Evolutionary conservation across 2,797 vertebrate species (phyloP).

Genomic region (Dicrostonyx torquatus): DNA sequence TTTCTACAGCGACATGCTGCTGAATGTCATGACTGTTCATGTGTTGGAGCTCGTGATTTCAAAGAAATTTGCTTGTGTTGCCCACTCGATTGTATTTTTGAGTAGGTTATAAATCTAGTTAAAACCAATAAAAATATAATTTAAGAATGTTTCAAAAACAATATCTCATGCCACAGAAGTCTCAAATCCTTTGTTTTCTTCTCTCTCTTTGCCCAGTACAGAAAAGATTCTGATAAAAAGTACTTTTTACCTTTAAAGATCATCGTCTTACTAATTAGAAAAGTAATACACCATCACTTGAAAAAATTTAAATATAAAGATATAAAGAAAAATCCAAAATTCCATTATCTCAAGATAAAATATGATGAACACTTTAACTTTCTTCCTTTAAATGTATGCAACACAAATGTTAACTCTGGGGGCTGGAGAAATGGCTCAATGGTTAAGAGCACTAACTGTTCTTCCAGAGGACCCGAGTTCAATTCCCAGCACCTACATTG

Average conservation of each 20-base stretch:
- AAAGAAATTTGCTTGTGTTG: slow-evolving; percentile 55
- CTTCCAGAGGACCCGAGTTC: too few species aligned
- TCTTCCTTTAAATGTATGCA: slow-evolving; percentile 49
- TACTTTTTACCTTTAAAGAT: slow-evolving; percentile 53
- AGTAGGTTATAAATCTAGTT: slow-evolving; percentile 74
- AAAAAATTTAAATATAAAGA: slow-evolving; percentile 49
- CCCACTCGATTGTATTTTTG: slow-evolving; percentile 55
- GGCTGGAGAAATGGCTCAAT: too few species aligned
- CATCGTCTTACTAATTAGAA: slow-evolving; percentile 49
- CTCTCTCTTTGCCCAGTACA: slow-evolving; percentile 41
- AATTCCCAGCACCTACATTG: too few species aligned
- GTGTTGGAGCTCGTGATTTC: slow-evolving; percentile 43
- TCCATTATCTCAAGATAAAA: slow-evolving; percentile 57
- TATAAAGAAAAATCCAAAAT: slow-evolving; percentile 51
- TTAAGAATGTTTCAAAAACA: slow-evolving; percentile 70
- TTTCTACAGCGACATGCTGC: slow-evolving; percentile 44
- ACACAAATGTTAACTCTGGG: slow-evolving; percentile 49
- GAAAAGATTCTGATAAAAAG: slow-evolving; percentile 40
- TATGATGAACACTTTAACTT: slow-evolving; percentile 49
- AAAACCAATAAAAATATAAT: slow-evolving; percentile 75
- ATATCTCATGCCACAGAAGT: slow-evolving; percentile 56
- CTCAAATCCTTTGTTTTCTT: slow-evolving; percentile 52
- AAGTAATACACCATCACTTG: neutral
- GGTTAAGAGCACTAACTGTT: too few species aligned
- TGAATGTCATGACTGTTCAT: slow-evolving; percentile 49